Evolutionary conservation across 2,888 invertebrate species (phyloP).

Genomic region (Polydrusus cervinus): DNA sequence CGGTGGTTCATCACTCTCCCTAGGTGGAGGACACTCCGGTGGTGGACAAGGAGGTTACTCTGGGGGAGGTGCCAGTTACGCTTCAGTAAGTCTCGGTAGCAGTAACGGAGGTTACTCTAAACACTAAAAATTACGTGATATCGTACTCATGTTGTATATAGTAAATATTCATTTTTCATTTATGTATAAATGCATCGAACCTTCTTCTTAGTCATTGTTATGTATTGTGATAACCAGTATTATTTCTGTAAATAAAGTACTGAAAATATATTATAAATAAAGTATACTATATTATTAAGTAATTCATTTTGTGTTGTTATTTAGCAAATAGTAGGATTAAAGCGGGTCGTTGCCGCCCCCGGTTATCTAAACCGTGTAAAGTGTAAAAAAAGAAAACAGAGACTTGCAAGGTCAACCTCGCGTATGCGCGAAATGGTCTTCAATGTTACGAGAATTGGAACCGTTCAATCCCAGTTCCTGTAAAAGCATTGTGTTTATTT

Average conservation of each 20-base stretch:
- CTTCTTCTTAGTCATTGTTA: conserved; percentile 30
- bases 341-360: no score
- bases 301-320: conserved; percentile 18
- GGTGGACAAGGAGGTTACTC: conserved; percentile 47
- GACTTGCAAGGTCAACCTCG: no score
- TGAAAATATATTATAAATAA: conserved; percentile 19
- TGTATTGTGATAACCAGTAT: conserved; percentile 54
- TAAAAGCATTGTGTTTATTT: no score
- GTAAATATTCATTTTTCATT: conserved; percentile 33
- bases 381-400: no score
- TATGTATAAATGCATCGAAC: conserved; percentile 34
- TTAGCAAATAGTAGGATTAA: background rate
- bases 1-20: conserved; percentile 16
- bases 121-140: conserved; percentile 21
- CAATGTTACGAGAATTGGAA: no score
- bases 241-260: conserved; percentile 51
- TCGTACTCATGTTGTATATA: conserved; percentile 44
- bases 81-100: conserved; percentile 40
- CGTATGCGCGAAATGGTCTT: no score
- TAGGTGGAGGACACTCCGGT: conserved; percentile 27
- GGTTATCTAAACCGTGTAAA: no score
- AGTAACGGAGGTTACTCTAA: conserved; percentile 49
- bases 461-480: no score
- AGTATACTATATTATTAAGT: conserved; percentile 29
- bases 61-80: conserved; percentile 28